Evolutionary conservation across 2,797 vertebrate genomes (phyloP), one percentile per base, ranked within the genome.

Genomic region (Sarcoramphus papa): DNA sequence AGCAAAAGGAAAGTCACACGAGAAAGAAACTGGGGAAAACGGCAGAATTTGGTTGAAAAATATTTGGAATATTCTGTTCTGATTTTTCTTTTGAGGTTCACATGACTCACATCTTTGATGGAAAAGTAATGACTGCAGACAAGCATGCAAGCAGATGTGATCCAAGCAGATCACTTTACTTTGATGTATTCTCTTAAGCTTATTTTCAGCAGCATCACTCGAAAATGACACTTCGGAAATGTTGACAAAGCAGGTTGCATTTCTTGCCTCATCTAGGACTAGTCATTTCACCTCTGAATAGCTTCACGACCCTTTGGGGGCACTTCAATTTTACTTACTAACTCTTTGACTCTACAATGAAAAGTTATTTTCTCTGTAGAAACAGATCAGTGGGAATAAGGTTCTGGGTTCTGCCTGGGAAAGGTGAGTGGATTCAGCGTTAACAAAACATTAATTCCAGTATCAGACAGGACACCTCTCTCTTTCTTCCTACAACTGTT

Each of bases 231-330:
- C 30, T 85, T 69, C 1, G 3, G 35, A 92, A 86, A 69, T 22
- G 59, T 48, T 84, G 83, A 74, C 69, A 84, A 68, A 90, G 56
- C 68, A 68, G 10, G 27, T 80, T 96, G 82, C 60, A 25, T 60
- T 93, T 82, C 83, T 79, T 88, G 30, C 19, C 69, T 86, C 57
- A 75, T 15, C 35, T 16, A 69, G 51, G 45, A 75, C 35, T 81
- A 70, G 37, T 48, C 50, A 60, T 93, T 93, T 94, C 59, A 92
- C 40, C 60, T 84, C 76, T 74, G 48, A 84, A 93, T 23, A 86
- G 54, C 77, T 83, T 74, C 80, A 57, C 14, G 37, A 77, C 56
- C 57, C 47, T 74, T 82, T 75, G 14, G 21, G 17, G 31, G n/a
- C 45, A 84, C 72, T 92, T 91, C 51, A 51, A 1, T 74, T 96